Conservation (phyloP, 1,140 invertebrate genomes). For the Sminthurides bifidus region DNA sequence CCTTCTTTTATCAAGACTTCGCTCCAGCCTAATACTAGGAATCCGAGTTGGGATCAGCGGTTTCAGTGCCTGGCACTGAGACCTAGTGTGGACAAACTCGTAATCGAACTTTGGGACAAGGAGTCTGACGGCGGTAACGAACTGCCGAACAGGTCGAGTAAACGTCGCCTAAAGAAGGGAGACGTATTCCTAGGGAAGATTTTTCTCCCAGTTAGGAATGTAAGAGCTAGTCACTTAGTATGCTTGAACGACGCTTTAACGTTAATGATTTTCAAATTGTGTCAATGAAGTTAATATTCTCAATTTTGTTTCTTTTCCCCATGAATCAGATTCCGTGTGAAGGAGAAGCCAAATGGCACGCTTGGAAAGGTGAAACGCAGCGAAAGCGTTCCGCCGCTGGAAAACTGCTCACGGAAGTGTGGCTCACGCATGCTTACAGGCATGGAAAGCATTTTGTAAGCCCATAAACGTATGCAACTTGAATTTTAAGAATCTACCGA, state of each 20-base stretch:
- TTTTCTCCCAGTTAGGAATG: constrained; percentile 13
- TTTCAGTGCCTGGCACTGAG: constrained; percentile 25
- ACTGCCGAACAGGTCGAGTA: background rate
- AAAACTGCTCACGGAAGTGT: constrained; percentile 19
- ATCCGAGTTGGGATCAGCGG: constrained; percentile 23
- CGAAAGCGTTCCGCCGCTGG: constrained; percentile 9
- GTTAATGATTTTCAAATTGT: background rate
- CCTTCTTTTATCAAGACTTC: constrained; percentile 12
- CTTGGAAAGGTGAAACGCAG: constrained; percentile 12
- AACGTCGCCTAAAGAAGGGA: background rate
- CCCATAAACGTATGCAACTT: background rate
- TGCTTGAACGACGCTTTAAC: background rate
- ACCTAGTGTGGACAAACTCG: constrained; percentile 16
- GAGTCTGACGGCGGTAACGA: background rate
- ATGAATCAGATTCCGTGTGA: constrained; percentile 19
- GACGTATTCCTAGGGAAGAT: constrained; percentile 21
- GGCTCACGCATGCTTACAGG: constrained; percentile 23
- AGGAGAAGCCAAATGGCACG: constrained; percentile 16
- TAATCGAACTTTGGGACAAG: constrained; percentile 17
- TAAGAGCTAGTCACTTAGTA: background rate
- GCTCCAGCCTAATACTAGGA: constrained; percentile 8
- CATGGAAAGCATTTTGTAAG: constrained; percentile 24
- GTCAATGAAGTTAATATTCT: too few species aligned
- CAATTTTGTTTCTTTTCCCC: background rate
- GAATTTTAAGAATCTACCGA: background rate